Conservation (phyloP, 2,113 vertebrate species). For the Boleophthalmus pectinirostris region DNA sequence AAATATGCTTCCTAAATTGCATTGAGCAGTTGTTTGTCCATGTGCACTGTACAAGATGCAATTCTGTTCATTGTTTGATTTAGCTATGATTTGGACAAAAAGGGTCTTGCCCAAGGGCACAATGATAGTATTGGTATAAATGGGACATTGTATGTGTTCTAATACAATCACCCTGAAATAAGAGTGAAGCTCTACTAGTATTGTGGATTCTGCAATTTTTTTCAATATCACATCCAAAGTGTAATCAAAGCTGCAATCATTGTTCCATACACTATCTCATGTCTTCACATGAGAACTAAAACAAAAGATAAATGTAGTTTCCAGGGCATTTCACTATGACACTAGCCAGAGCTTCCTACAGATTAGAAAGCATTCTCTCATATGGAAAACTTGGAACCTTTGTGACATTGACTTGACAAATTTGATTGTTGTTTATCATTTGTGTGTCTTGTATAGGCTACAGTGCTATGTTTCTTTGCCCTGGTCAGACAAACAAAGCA, state of each 20-base stretch:
- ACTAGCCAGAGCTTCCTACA: slow-evolving; percentile 50
- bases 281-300: background rate
- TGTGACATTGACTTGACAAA: background rate
- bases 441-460: no score
- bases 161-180: no score
- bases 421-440: background rate
- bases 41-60: background rate
- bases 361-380: slow-evolving; percentile 22
- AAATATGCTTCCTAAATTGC: background rate
- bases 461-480: background rate
- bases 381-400: slow-evolving; percentile 35
- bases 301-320: background rate
- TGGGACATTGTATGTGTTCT: no score
- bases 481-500: background rate
- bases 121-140: background rate
- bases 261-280: background rate
- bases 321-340: slow-evolving; percentile 12
- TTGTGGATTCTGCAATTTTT: no score
- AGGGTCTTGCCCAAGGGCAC: background rate
- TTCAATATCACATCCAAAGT: background rate
- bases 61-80: background rate
- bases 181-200: no score
- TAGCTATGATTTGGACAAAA: background rate
- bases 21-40: background rate
- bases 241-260: background rate